Base-by-base conservation (phyloP, 2,113 vertebrate species). In the Toxotes chatareus region DNA sequence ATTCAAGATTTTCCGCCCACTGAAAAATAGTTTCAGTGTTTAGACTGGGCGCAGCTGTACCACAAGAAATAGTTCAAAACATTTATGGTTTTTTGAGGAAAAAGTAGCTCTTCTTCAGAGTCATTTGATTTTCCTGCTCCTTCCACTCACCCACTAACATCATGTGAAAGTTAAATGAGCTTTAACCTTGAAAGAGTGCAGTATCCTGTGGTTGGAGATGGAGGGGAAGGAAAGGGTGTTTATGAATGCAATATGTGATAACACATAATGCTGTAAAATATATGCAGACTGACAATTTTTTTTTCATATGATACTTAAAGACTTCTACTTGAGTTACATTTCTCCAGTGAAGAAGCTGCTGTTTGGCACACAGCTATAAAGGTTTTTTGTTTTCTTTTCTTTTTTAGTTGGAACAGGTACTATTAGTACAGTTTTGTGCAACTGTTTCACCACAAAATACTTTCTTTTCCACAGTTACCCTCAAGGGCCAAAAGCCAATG, bases 1-100 rank as follows among this genome's bases (percentile, higher is more conserved):
- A 73, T 78, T 84, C 7, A 76, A 86, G 76, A 62, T 59, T 89
- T 86, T 89, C 86, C 90, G 91, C 92, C 88, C 85, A 92, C 90
- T 76, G 55, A 79, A 56, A 82, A 21, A 42, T 9, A 79, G 64
- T 72, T 88, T 91, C 80, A 60, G 38, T 82, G 84, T 84, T 91
- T 82, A 71, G 63, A 73, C 46, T 75, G 61, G 53, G 51, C 46
- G 31, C 8, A 2, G 59, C 14, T 73, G 4, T 34, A 79, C 68
- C 76, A 73, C 71, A 89, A 86, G 27, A 73, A 71, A 76, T 12
- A 44, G 13, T 73, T 90, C 42, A 88, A 72, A 81, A 73, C 27
- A 23, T 59, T 34, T 1, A 17, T 63, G 36, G 3, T 19, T 32
- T 0, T 23, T 59, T 74, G 38, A 56, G 67, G 61, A 12, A 16